Evolutionary conservation across 2,113 vertebrate genomes (phyloP), one percentile per base, ranked within the genome.

Genomic region (Ptyas mucosa): DNA sequence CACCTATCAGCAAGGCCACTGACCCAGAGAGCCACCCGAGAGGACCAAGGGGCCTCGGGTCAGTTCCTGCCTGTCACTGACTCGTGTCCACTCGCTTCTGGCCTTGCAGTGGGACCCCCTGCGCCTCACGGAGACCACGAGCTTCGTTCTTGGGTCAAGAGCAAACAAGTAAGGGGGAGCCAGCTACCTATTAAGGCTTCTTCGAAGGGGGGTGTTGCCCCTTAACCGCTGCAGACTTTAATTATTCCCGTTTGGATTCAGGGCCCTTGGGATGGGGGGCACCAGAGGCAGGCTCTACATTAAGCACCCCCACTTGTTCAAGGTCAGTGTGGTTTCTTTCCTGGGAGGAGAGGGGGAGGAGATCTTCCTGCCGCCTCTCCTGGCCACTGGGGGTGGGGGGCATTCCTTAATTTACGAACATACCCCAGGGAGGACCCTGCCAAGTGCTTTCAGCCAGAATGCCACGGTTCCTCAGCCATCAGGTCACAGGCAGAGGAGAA

Each of bases 261-360:
- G 99, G 94, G 99, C 99, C 61, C 97, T 99, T 64, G 99, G 99
- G 61, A 99, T 99, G 99, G 99, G 99, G 46, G 99, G 99, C 93
- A 99, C 99, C 96, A 98, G 99, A 98, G 99, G 99, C 46, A 97
- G 99, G 21, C 99, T 99, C 96, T 99, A 99, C 96, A 99, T 99
- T 97, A 99, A 99, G 96, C 99, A 99, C 69, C 98, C 99, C 6
- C 98, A 99, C 92, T 97, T 99, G 91, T 99, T 99, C 96, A 99
- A 99, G 99, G 99, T 99, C 97, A 97, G 96, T 64, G 5, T 0
- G 7, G 15, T 10, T 2, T 18, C 21, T 26, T 1, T 39, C 7
- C n/a, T 18, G 1, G 54, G 43, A 4, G 54, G 43, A 4, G 43
- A 3, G 14, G 24, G 24, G 9, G 11, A 0, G 34, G 54, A 34